Evolutionary conservation across 2,797 vertebrate species (phyloP).

Genomic region (Lepus townsendii): DNA sequence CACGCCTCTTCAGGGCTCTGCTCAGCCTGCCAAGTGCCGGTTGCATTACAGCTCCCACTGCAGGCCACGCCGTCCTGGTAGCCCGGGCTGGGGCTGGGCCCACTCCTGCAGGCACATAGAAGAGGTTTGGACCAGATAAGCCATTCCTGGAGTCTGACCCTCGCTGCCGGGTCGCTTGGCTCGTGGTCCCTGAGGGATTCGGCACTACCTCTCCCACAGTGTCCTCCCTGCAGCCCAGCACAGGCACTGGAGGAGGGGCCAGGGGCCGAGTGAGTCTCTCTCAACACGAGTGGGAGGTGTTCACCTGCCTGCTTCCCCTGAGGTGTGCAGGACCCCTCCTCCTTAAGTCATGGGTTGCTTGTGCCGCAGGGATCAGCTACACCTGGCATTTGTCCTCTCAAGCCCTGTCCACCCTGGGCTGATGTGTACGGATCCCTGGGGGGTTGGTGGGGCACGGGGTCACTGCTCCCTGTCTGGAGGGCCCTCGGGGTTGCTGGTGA

Average conservation of each 20-base stretch:
- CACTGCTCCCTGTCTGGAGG: not conserved
- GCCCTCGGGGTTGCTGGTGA: not conserved
- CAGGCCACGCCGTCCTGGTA: not conserved
- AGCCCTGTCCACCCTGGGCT: not conserved
- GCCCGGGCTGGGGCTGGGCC: not conserved
- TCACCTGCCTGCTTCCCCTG: not conserved
- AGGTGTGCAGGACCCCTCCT: not conserved
- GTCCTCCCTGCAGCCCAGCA: not conserved
- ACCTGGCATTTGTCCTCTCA: not conserved
- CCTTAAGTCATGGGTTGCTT: not conserved
- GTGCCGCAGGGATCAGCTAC: not conserved
- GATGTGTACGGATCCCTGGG: not conserved
- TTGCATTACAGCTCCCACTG: slow-evolving; percentile 69
- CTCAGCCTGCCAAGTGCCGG: not conserved
- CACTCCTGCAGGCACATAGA: not conserved
- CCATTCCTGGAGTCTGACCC: not conserved
- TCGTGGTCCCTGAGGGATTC: not conserved
- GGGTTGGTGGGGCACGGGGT: no score
- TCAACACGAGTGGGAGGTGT: no score
- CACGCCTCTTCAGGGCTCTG: not conserved
- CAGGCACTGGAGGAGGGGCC: not conserved
- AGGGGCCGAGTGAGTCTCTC: not conserved
- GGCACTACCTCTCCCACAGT: not conserved
- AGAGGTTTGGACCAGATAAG: slow-evolving; percentile 2
- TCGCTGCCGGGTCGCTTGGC: not conserved